Conservation (phyloP, 2,888 invertebrate genomes). For the Macroteleia sp. region DNA sequence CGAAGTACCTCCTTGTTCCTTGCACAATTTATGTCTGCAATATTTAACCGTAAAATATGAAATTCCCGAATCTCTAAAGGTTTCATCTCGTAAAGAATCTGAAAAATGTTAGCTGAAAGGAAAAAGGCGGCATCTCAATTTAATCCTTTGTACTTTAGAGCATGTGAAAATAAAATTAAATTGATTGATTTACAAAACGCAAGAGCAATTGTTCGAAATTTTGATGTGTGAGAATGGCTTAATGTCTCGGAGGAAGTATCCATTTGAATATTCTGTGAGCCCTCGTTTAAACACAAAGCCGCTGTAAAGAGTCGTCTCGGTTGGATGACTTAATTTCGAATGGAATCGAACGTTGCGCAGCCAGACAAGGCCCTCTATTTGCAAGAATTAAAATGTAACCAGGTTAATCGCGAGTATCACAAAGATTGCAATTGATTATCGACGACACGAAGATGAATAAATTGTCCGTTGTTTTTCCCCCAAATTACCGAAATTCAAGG, state of each 20-base stretch:
- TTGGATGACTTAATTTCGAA: constrained; percentile 55
- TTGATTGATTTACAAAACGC: constrained; percentile 22
- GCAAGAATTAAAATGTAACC: constrained; percentile 72
- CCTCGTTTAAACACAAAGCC: constrained; percentile 55
- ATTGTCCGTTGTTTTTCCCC: too few relatives aligned
- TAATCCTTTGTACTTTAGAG: not conserved
- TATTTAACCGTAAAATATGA: too few relatives aligned
- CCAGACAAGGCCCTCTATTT: constrained; percentile 62
- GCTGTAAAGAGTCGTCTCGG: constrained; percentile 25
- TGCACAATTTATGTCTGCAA: too few relatives aligned
- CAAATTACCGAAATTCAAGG: constrained; percentile 10
- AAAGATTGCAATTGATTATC: constrained; percentile 43
- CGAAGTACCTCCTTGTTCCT: too few relatives aligned
- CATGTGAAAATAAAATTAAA: constrained; percentile 1
- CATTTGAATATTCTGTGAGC: constrained; percentile 58
- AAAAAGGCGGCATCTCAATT: too few relatives aligned
- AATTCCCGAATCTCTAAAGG: too few relatives aligned
- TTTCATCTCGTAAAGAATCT: too few relatives aligned
- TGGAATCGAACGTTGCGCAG: constrained; percentile 50
- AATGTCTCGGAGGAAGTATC: constrained; percentile 41
- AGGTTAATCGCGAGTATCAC: constrained; percentile 66
- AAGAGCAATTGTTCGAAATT: constrained; percentile 15
- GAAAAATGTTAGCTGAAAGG: too few relatives aligned
- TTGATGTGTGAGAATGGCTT: constrained; percentile 21
- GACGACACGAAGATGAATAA: constrained; percentile 2